A percentile compares a stretch with the other conserved stretches of the same genome.
Conservation (phyloP, 2,888 invertebrate genomes). For the Drosophila fulvimacula region DNA sequence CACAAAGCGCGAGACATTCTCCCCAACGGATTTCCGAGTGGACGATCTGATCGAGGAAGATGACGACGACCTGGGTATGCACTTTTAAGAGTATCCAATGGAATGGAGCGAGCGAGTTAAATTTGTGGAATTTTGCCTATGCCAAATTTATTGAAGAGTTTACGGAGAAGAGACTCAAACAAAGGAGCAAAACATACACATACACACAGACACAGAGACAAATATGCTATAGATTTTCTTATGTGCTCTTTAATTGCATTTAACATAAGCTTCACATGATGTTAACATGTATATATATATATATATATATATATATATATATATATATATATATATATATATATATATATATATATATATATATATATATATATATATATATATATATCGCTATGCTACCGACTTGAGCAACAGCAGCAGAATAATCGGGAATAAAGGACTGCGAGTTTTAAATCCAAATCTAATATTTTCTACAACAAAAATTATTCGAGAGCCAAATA, state of each 20-base stretch:
- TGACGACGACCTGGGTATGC: constrained; percentile 48
- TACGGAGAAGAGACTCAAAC: not conserved
- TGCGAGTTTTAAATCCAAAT: constrained; percentile 54
- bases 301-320: too few relatives aligned
- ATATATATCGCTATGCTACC: not conserved
- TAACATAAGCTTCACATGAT: constrained; percentile 49
- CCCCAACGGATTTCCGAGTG: constrained; percentile 70
- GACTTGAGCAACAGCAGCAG: constrained; percentile 9
- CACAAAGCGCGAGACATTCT: constrained; percentile 29
- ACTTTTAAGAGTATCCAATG: constrained; percentile 28
- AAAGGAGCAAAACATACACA: constrained; percentile 12
- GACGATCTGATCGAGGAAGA: constrained; percentile 82
- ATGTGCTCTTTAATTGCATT: constrained; percentile 55
- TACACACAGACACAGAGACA: constrained; percentile 7
- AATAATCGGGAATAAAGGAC: constrained; percentile 13
- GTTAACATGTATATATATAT: too few relatives aligned
- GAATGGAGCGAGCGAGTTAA: constrained; percentile 20
- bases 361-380: too few relatives aligned
- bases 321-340: too few relatives aligned
- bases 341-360: too few relatives aligned
- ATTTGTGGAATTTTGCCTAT: constrained; percentile 64
- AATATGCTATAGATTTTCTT: constrained; percentile 28
- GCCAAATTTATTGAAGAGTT: constrained; percentile 52
- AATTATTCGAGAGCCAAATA: constrained; percentile 80
- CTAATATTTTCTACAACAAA: constrained; percentile 46